phyloP scores from a whole-genome alignment of 2,113 vertebrate genomes.

The Ciconia boyciana region DNA sequence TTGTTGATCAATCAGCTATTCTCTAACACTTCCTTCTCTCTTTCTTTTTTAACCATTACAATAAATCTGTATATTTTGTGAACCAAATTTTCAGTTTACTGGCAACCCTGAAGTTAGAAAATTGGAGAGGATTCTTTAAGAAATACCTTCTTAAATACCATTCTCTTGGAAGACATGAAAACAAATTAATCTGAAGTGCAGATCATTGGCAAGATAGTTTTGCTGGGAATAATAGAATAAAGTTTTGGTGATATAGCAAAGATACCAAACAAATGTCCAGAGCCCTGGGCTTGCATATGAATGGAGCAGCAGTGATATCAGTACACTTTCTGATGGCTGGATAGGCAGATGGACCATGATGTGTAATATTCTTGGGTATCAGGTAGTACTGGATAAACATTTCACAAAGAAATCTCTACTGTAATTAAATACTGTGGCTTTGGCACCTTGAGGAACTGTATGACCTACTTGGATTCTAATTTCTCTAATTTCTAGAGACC shows the following conservation, averaged over 20 bases:
- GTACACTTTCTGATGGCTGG: not conserved
- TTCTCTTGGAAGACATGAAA: not conserved
- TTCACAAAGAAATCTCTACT: not conserved
- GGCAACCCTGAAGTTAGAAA: not conserved
- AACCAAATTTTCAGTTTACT: not conserved
- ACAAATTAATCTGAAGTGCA: not conserved
- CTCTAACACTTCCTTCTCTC: not conserved
- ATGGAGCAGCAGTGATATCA: not conserved
- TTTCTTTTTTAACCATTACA: not conserved
- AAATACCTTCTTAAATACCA: not conserved
- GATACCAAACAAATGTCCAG: not conserved
- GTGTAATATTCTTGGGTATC: not conserved
- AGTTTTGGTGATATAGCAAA: not conserved
- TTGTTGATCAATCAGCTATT: not conserved
- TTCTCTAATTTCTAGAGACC: not conserved
- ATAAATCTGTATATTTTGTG: not conserved
- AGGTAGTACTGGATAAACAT: not conserved
- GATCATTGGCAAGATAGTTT: not conserved
- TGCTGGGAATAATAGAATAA: not conserved
- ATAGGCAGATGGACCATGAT: not conserved
- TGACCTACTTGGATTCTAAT: not conserved
- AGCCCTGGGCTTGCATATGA: not conserved
- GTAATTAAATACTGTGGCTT: not conserved
- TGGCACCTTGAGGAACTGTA: not conserved
- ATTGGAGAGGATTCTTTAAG: not conserved